Conservation (phyloP, 2,888 invertebrate species). For the Cremastobaeus sp. region DNA sequence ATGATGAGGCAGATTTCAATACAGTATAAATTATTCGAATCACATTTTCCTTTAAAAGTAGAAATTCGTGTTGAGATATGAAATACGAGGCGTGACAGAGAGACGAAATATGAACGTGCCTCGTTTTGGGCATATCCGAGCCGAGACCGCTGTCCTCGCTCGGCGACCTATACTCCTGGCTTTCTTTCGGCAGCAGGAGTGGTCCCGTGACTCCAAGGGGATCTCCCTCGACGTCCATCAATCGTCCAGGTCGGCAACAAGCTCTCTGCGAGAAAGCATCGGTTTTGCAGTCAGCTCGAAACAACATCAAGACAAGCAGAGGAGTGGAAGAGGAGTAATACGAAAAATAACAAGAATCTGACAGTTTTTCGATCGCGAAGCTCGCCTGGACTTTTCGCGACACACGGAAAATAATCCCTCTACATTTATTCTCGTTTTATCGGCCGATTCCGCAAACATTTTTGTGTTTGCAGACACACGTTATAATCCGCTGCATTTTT, state of each 20-base stretch:
- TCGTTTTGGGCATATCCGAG: constrained; percentile 84
- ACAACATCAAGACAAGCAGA: constrained; percentile 32
- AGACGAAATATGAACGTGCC: constrained; percentile 62
- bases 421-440: background rate
- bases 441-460: background rate
- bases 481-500: too few relatives aligned
- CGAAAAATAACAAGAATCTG: constrained; percentile 16
- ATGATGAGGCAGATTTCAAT: too few relatives aligned
- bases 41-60: too few relatives aligned
- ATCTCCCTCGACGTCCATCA: constrained; percentile 77
- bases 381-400: constrained; percentile 69
- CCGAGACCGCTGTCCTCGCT: constrained; percentile 97
- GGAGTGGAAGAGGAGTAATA: constrained; percentile 21
- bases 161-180: constrained; percentile 89
- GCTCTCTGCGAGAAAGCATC: constrained; percentile 76
- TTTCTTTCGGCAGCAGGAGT: constrained; percentile 77
- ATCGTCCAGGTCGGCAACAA: constrained; percentile 76
- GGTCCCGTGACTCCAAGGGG: constrained; percentile 76
- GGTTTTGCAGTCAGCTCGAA: constrained; percentile 53
- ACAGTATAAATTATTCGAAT: too few relatives aligned
- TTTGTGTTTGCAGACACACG: background rate
- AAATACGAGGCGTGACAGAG: background rate
- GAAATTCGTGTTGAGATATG: background rate
- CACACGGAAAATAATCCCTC: background rate
- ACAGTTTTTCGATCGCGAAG: constrained; percentile 62